Evolutionary conservation across 1,140 invertebrate species (phyloP), one percentile per base, ranked within the genome.

Genomic region (Heterodera schachtii): DNA sequence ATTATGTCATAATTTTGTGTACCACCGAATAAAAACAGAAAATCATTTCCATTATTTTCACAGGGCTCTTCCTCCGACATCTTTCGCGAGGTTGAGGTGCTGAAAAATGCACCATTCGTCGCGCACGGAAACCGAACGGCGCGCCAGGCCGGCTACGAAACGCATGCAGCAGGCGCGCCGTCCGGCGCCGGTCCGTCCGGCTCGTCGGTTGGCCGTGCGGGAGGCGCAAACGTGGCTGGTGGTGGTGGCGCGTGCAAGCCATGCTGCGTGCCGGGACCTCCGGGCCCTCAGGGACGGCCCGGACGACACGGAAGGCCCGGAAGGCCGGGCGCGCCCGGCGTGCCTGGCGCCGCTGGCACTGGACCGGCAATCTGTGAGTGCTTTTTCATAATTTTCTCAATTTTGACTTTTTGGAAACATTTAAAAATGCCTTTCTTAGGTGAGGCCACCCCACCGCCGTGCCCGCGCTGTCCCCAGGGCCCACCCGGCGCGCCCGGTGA

Each of bases 361-460:
- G 49, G 46, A 43, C 49, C 82, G 13, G 74, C 83, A 66, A 75
- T 83, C 49, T 84, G 81, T 41, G 49, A 71, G 43, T 31, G 31
- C 31, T 41, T 21, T 52, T 11, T 52, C 49, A 8, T 44, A 49
- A 52, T 3, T 69, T 81, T 7, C n/a, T 19, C 9, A 79, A 79
- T 16, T 0, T 80, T 43, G 41, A 75, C 43, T n/a, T n/a, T n/a
- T n/a, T n/a, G n/a, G n/a, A 5, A 41, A 75, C 31, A 13, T 76
- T 76, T 52, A 52, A 6, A 52, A 52, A 8, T 52, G 6, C 6
- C 60, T 3, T 5, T 47, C n/a, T 70, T 0, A 60, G 78, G 81
- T 11, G 21, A n/a, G n/a, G 44, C 44, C 66, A 84, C 82, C n/a
- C 82, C 82, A 41, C 82, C 82, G 73, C 82, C 82, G 16, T 83